phyloP scores from a whole-genome alignment of 2,113 vertebrate species.

The Chlorodrepanis virens region DNA sequence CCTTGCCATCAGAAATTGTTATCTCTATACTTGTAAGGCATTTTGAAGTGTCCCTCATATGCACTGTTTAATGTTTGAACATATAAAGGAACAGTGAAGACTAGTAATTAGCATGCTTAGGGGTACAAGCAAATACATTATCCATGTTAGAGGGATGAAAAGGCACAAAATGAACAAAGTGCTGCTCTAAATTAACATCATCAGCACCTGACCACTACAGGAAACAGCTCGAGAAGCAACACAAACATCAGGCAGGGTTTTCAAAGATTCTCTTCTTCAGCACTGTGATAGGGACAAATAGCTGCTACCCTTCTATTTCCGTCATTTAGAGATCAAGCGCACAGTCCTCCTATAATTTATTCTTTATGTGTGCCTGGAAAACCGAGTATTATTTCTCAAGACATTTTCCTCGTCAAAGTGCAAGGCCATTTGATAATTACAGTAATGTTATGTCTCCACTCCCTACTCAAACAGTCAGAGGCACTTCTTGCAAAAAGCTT shows the following conservation, averaged over 20 bases:
- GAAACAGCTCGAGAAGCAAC: not conserved
- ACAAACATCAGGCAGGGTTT: not conserved
- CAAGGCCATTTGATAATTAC: constrained; percentile 24
- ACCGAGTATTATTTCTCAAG: not conserved
- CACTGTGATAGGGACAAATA: not conserved
- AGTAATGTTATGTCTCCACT: not conserved
- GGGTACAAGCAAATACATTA: not conserved
- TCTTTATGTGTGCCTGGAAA: not conserved
- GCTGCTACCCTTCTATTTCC: not conserved
- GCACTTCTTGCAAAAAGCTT: not conserved
- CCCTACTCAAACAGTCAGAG: not conserved
- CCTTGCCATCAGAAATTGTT: not conserved
- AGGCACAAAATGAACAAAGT: not conserved
- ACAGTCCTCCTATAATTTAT: not conserved
- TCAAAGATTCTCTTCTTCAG: not conserved
- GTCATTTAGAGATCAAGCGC: constrained; percentile 14
- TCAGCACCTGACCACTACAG: not conserved
- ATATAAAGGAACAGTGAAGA: not conserved
- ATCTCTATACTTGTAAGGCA: not conserved
- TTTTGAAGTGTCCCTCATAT: not conserved
- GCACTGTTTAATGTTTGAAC: not conserved
- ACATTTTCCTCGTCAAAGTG: not conserved
- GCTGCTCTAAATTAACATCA: not conserved
- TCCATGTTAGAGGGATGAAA: not conserved
- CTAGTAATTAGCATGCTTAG: not conserved